Evolutionary conservation across 2,113 vertebrate genomes (phyloP), one percentile per base, ranked within the genome.

Genomic region (Daubentonia madagascariensis): DNA sequence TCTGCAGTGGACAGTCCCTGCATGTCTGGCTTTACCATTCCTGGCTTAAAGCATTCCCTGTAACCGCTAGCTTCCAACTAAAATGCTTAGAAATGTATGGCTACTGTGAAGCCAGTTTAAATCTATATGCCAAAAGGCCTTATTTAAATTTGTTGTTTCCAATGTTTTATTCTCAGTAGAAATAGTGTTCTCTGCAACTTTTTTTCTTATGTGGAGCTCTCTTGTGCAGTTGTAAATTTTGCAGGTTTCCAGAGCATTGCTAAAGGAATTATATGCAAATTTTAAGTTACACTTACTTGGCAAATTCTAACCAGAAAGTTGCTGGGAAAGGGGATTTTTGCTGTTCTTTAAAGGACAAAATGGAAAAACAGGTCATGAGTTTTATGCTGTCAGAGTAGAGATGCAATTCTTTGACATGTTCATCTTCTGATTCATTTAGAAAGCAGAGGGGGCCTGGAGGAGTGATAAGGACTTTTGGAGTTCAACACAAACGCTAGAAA

Each of bases 231-330:
- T 94, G 59, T 96, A 95, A 65, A 96, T 89, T 91, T 94, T 96
- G 35, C 65, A 96, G 79, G 90, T 97, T 97, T 90, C 87, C 40
- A 87, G 95, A 96, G 84, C 95, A 48, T 85, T 96, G 78, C 91
- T 98, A 80, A 98, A 97, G 63, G 70, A 96, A 95, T 96, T 95
- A 92, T 61, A 94, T 93, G 90, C 95, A 98, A 97, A 96, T 97
- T 96, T 70, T 52, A 92, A 93, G 79, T 96, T 94, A 80, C 61
- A 89, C 75, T 80, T 96, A 97, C 78, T 89, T 97, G 91, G 89
- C 73, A 97, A 91, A 96, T 90, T 96, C 89, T 96, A 93, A 89
- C 50, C 40, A 76, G 43, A 93, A 96, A 95, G 68, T 87, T 96
- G 61, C 95, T 67, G 45, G 86, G 78, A 94, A 97, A 86, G 73